Conservation (phyloP, 2,113 vertebrate genomes). For the Acanthisitta chloris region DNA sequence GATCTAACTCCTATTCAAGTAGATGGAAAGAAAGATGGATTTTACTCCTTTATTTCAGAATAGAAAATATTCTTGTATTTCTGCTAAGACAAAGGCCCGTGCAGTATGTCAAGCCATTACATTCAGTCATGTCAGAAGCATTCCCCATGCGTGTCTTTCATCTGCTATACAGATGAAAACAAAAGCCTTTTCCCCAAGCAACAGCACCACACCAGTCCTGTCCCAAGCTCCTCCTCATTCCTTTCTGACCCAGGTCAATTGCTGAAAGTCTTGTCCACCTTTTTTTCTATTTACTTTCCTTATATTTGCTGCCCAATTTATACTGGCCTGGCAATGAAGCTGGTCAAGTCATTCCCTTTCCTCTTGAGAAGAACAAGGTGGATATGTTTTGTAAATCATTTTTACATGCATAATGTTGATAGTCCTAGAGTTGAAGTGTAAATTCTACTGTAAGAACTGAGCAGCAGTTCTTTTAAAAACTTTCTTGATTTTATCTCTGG, state of each 20-base stretch:
- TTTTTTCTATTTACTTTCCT: background rate
- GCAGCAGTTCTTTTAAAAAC: background rate
- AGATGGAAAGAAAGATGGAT: background rate
- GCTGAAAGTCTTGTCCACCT: background rate
- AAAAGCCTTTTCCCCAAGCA: constrained; percentile 6
- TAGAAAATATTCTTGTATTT: background rate
- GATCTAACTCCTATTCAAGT: background rate
- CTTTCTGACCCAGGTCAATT: background rate
- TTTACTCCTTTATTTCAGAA: background rate
- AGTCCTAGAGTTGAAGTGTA: background rate
- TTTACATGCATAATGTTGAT: background rate
- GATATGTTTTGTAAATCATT: background rate
- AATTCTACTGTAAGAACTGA: background rate
- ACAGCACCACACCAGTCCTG: background rate
- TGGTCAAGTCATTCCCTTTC: background rate
- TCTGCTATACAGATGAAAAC: background rate
- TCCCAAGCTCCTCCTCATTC: background rate
- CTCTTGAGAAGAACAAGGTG: background rate
- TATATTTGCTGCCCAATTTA: background rate
- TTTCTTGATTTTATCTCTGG: background rate
- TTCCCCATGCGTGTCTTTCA: background rate
- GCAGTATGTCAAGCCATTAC: background rate
- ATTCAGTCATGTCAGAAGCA: background rate
- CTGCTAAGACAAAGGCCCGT: background rate
- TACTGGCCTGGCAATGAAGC: background rate